Conservation (phyloP, 2,888 invertebrate species). For the Andrena fulva region DNA sequence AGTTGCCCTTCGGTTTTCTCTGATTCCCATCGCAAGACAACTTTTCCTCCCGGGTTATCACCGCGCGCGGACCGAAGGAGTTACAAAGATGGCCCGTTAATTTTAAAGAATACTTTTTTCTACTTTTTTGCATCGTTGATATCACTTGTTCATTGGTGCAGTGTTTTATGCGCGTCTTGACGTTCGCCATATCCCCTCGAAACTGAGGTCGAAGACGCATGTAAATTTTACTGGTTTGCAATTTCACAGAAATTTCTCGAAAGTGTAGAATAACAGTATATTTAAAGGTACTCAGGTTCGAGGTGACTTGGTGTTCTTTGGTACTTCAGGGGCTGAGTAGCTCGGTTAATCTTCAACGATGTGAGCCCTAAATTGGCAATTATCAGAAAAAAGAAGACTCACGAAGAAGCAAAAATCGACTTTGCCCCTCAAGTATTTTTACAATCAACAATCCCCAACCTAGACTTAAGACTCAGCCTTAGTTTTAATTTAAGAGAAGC, state of each 20-base stretch:
- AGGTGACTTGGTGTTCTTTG: slow-evolving; percentile 44
- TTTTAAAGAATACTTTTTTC: slow-evolving; percentile 57
- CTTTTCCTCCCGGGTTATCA: neutral
- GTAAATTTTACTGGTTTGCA: neutral
- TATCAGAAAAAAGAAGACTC: neutral
- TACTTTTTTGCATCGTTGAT: slow-evolving; percentile 29
- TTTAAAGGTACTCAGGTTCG: slow-evolving; percentile 49
- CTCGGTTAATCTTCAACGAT: neutral
- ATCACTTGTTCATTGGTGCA: slow-evolving; percentile 72
- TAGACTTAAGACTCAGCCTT: neutral
- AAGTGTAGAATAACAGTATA: neutral
- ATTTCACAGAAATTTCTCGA: neutral
- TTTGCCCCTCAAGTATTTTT: slow-evolving; percentile 13
- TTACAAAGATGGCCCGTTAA: slow-evolving; percentile 77
- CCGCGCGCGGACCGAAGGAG: slow-evolving; percentile 24
- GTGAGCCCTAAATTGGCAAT: neutral
- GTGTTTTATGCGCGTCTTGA: slow-evolving; percentile 78
- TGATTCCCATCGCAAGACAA: neutral
- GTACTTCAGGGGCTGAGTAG: slow-evolving; percentile 33
- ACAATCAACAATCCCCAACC: neutral
- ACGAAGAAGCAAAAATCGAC: neutral
- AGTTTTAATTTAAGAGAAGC: neutral
- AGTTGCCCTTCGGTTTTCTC: slow-evolving; percentile 15
- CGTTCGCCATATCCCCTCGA: slow-evolving; percentile 48
- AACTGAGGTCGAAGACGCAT: slow-evolving; percentile 42